Evolutionary conservation across 2,113 vertebrate genomes (phyloP), one percentile per base, ranked within the genome.

Genomic region (Osmerus eperlanus): DNA sequence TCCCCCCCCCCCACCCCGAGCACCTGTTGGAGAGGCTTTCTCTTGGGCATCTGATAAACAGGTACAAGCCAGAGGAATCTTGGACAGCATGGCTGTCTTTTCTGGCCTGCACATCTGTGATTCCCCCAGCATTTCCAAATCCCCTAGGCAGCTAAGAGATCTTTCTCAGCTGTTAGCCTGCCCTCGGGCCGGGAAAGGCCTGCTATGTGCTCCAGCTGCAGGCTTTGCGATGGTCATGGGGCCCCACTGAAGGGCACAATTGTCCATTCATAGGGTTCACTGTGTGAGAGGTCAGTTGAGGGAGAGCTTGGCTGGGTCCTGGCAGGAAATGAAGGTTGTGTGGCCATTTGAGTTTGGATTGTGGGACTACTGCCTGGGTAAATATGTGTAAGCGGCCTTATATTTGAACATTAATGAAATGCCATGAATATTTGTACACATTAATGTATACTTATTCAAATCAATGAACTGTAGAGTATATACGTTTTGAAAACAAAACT

Each of bases 211-310:
- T 89, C 89, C 90, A 91, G 91, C 91, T 91, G 89, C 89, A 89
- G 83, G 83, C 84, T 83, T 84, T 74, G 80, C 85, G 80, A 68
- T 84, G 85, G 86, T 81, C 82, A 73, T 74, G 85, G 85, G 86
- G 85, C 87, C 85, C 80, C 68, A 67, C 81, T 87, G 81, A 92
- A 90, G 91, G 89, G 79, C 82, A 86, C 82, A 83, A 91, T 91
- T 91, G 90, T 91, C 87, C 88, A 89, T 90, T 91, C 88, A 91
- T 83, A 84, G 84, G 86, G 86, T 89, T 91, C 87, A 88, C 78
- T 90, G 85, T 90, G 89, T 87, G 88, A 91, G 86, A 88, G 90
- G 89, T 90, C 90, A 89, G 77, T 81, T 66, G 81, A 84, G 83
- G 79, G 81, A 84, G 87, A 83, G 77, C 65, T 64, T 21, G 65